These are phyloP conservation scores for Heteropelma amictum DNA, from an alignment of 2,888 invertebrate species.

Conservation along the genomic window DNA sequence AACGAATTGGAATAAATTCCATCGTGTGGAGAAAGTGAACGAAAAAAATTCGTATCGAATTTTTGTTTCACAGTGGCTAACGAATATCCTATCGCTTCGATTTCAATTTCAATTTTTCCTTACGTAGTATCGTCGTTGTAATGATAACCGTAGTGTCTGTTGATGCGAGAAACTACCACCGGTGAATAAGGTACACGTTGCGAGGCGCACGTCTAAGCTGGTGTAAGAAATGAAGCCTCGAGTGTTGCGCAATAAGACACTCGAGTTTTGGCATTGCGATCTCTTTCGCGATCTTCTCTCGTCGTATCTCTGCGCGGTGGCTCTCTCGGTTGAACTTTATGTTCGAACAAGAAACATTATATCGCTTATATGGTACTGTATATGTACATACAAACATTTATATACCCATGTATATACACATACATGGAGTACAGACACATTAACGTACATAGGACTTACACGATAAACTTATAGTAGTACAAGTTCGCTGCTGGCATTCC, in stretches of 20 bases:
- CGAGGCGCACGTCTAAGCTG: too few relatives aligned
- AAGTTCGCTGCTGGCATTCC: constrained; percentile 71
- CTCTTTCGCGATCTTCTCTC: constrained; percentile 27
- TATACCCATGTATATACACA: neutral
- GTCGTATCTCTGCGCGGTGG: neutral
- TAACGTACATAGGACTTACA: constrained; percentile 27
- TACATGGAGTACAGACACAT: neutral
- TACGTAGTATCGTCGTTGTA: too few relatives aligned
- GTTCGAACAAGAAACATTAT: constrained; percentile 55
- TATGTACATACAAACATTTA: neutral
- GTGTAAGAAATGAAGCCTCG: constrained; percentile 17
- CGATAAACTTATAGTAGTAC: constrained; percentile 45
- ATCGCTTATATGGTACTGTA: constrained; percentile 33
- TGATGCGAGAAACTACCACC: too few relatives aligned
- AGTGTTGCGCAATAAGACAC: constrained; percentile 26
- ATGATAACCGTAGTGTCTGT: too few relatives aligned
- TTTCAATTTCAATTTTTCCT: too few relatives aligned
- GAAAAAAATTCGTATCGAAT: too few relatives aligned
- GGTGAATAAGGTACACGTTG: too few relatives aligned
- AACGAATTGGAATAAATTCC: too few relatives aligned
- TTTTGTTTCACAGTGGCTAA: too few relatives aligned
- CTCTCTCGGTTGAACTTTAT: constrained; percentile 27
- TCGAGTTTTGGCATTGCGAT: constrained; percentile 10
- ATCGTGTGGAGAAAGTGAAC: too few relatives aligned
- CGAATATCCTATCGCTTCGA: too few relatives aligned